These are phyloP conservation scores for Calyptomena viridis DNA, from an alignment of 2,113 vertebrate species.

Conservation along the genomic window DNA sequence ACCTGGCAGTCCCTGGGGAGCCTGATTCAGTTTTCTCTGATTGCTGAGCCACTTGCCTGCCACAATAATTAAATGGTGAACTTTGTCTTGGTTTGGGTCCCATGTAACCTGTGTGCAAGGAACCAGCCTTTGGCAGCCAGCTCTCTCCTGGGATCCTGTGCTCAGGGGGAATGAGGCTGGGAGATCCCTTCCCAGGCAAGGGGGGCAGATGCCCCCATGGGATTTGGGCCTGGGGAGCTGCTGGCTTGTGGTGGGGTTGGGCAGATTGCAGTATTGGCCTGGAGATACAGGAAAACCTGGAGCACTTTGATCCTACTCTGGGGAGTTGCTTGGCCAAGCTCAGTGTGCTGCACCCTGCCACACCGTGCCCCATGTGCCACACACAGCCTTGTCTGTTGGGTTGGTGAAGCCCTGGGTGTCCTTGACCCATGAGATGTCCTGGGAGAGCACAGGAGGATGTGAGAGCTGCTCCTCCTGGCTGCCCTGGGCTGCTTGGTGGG, in stretches of 20 bases:
- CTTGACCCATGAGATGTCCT: background rate
- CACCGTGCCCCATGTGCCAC: accelerated
- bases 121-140: background rate
- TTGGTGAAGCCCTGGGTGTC: background rate
- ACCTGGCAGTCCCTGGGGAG: conserved; percentile 38
- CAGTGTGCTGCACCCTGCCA: accelerated
- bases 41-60: conserved; percentile 57
- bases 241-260: background rate
- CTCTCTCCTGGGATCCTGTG: background rate
- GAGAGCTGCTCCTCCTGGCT: background rate
- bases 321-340: background rate
- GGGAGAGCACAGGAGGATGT: background rate
- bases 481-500: background rate
- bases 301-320: background rate
- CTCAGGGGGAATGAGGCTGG: background rate
- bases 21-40: conserved; percentile 71
- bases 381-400: background rate
- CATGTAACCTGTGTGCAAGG: conserved; percentile 20
- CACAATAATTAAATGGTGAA: conserved; percentile 72
- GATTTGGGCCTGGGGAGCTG: background rate
- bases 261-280: background rate
- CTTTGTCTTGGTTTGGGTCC: conserved; percentile 61
- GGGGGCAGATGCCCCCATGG: background rate
- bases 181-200: background rate
- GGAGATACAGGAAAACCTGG: background rate